Percentiles rank a stretch among this genome's conserved stretches.
Conservation (phyloP, 92 coral and sea anemone genomes). For the Epizoanthus scotinus region DNA sequence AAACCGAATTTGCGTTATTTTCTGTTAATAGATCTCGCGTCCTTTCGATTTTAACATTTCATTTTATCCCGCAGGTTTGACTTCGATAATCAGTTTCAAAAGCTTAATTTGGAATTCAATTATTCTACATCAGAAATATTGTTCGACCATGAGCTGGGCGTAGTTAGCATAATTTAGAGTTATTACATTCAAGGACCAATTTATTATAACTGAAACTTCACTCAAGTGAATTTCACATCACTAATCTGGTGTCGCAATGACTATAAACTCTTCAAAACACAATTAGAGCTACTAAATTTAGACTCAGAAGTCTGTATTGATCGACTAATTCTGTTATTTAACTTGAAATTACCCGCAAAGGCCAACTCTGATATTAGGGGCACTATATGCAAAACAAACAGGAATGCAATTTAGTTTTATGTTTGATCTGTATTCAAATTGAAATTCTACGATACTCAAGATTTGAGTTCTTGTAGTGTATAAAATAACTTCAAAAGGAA, state of each 20-base stretch:
- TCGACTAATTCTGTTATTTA: not conserved
- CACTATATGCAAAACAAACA: constrained; percentile 1
- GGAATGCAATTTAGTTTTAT: no score
- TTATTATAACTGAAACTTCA: not conserved
- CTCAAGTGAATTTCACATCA: constrained; percentile 3
- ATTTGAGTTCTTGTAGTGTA: no score
- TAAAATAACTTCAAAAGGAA: no score
- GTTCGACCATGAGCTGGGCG: not conserved
- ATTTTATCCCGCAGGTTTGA: not conserved
- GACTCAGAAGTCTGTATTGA: not conserved
- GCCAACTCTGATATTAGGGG: not conserved
- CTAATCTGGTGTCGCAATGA: not conserved
- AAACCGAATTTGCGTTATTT: not conserved
- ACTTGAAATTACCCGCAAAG: not conserved
- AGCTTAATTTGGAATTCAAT: not conserved
- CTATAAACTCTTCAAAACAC: not conserved
- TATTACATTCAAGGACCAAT: not conserved
- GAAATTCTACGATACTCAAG: no score
- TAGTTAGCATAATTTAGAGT: not conserved
- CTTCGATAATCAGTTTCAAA: not conserved
- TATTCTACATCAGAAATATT: not conserved
- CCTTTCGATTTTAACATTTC: not conserved
- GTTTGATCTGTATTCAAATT: no score
- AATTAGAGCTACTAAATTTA: not conserved
- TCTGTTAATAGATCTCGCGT: not conserved